Evolutionary conservation across 2,888 invertebrate genomes (phyloP).

Genomic region (Ennomos quercinarius): DNA sequence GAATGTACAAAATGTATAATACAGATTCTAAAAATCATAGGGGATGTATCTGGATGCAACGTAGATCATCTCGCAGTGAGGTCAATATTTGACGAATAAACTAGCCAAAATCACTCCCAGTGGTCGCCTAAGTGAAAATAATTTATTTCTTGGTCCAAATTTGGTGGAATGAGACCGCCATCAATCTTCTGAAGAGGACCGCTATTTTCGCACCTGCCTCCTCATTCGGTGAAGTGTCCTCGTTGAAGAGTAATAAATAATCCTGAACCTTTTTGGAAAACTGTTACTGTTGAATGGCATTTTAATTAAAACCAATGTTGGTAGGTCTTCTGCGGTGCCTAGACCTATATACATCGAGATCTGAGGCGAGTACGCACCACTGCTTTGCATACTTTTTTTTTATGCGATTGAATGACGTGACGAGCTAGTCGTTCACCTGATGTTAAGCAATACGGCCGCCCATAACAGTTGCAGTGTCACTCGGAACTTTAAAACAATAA

Average conservation of each 20-base stretch:
- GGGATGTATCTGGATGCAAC: no score
- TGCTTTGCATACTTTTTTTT: no score
- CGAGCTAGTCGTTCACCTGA: no score
- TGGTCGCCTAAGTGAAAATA: constrained; percentile 40
- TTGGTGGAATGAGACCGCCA: constrained; percentile 35
- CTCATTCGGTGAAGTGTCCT: constrained; percentile 34
- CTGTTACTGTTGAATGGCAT: constrained; percentile 30
- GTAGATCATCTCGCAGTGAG: neutral
- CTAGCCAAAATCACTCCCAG: constrained; percentile 27
- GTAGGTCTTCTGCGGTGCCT: neutral
- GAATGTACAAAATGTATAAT: no score
- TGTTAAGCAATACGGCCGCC: no score
- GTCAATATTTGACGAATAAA: constrained; percentile 23
- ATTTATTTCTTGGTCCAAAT: constrained; percentile 42
- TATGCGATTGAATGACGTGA: no score
- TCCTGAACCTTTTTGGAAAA: constrained; percentile 40
- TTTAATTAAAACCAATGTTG: constrained; percentile 29
- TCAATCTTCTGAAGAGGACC: constrained; percentile 38
- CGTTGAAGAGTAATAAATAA: constrained; percentile 41
- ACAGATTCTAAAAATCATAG: no score
- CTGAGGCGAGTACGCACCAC: no score
- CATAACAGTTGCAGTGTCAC: no score
- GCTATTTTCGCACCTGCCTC: constrained; percentile 43
- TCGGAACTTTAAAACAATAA: no score
- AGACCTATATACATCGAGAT: no score